These are phyloP conservation scores for Antennarius maculatus DNA, from an alignment of 2,797 vertebrate genomes.

Conservation along the genomic window DNA sequence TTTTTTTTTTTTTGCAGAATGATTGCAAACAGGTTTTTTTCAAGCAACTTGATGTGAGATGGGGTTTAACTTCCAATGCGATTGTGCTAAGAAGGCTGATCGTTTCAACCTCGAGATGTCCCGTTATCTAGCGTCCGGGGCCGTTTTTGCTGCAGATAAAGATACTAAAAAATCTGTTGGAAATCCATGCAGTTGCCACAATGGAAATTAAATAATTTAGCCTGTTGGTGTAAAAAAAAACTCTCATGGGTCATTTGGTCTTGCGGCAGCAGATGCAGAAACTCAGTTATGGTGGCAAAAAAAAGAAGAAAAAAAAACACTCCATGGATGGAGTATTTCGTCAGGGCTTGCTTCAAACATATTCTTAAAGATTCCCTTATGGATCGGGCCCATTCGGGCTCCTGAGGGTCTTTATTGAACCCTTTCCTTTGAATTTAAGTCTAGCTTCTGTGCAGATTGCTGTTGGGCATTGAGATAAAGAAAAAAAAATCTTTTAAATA, in stretches of 20 bases:
- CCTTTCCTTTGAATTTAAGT: slow-evolving; percentile 50
- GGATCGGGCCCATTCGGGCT: slow-evolving; percentile 10
- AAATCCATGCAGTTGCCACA: slow-evolving; percentile 5
- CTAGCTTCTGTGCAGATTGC: slow-evolving; percentile 33
- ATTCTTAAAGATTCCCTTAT: slow-evolving; percentile 28
- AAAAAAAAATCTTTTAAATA: slow-evolving; percentile 29
- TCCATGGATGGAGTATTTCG: slow-evolving; percentile 14
- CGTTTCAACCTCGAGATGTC: slow-evolving; percentile 40
- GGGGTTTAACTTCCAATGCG: slow-evolving; percentile 49
- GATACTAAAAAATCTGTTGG: slow-evolving; percentile 10
- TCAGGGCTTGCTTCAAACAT: slow-evolving; percentile 24
- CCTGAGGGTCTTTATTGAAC: slow-evolving; percentile 29
- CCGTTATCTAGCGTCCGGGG: slow-evolving; percentile 16
- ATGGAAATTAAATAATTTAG: neutral
- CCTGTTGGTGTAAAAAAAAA: slow-evolving; percentile 2
- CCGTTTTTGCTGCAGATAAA: slow-evolving; percentile 18
- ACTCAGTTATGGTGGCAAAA: neutral
- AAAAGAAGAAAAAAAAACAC: neutral
- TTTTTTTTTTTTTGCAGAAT: slow-evolving; percentile 23
- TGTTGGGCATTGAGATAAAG: slow-evolving; percentile 26
- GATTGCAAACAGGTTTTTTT: slow-evolving; percentile 37
- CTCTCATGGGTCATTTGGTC: slow-evolving; percentile 12
- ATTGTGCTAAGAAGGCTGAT: slow-evolving; percentile 45
- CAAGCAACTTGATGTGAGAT: slow-evolving; percentile 8
- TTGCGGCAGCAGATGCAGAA: slow-evolving; percentile 5